Conservation (phyloP, 30 jellyfish, hydroid and myxozoan species). For the Pelagia noctiluca region DNA sequence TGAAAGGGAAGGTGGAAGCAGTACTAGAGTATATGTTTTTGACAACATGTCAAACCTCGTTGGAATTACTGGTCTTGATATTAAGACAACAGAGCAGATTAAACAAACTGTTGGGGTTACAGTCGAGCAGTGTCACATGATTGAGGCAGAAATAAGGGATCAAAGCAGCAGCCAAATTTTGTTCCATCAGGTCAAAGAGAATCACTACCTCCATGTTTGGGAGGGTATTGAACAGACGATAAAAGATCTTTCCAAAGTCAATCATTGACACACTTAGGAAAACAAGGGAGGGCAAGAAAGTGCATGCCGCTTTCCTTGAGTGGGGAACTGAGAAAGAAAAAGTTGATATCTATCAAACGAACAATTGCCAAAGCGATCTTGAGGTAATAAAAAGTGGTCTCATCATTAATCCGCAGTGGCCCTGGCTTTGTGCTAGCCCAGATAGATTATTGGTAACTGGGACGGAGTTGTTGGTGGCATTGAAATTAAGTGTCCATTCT, state of each 20-base stretch:
- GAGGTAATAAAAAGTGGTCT: slow-evolving; percentile 12
- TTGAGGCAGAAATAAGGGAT: background rate
- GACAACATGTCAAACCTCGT: background rate
- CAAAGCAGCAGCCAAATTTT: slow-evolving; percentile 13
- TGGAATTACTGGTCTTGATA: background rate
- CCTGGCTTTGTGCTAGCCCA: too few species aligned
- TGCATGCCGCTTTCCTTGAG: background rate
- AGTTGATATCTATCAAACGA: slow-evolving; percentile 9
- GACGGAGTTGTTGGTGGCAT: too few species aligned
- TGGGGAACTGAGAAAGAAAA: slow-evolving; percentile 56
- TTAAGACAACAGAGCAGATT: background rate
- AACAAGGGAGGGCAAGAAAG: background rate
- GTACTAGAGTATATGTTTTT: background rate
- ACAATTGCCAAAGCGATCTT: background rate
- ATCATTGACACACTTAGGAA: slow-evolving; percentile 1
- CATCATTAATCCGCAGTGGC: slow-evolving; percentile 41
- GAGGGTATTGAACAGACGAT: slow-evolving; percentile 8
- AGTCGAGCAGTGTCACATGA: background rate
- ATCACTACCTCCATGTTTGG: slow-evolving; percentile 7
- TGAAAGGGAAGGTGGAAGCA: background rate
- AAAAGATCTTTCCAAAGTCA: slow-evolving; percentile 11
- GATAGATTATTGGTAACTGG: too few species aligned
- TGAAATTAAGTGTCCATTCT: too few species aligned
- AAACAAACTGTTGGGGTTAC: slow-evolving; percentile 6
- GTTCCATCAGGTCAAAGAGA: slow-evolving; percentile 13